Base-by-base conservation (phyloP, 2,113 vertebrate genomes). In the Ciconia boyciana region DNA sequence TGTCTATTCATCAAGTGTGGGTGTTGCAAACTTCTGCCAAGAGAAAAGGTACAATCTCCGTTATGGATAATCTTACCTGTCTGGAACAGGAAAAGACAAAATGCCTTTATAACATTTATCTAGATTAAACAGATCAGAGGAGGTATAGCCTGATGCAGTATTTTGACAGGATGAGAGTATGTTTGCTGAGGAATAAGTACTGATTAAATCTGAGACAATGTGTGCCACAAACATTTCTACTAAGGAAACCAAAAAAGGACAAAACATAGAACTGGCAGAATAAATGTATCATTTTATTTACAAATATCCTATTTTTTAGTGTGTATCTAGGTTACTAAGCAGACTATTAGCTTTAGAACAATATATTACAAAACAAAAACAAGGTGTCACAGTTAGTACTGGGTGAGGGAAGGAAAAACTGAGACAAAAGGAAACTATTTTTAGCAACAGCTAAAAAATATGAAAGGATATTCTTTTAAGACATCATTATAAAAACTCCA, bases 211-310 rank as follows among this genome's bases (percentile, higher is more conserved):
- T 84, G 69, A 87, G 43, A 87, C 85, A 81, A 81, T 43, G 62
- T 58, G 81, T 55, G 65, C 70, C 39, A 62, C 77, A 68, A 82
- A 60, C 41, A 7, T 14, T 87, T 93, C 83, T 75, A 29, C 72
- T 51, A 60, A 75, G 75, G 71, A 92, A 95, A 94, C 96, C 95
- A 95, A 96, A 95, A 97, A 96, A 96, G 95, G 90, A 69, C 60
- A 92, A 87, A 87, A 76, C n/a, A 31, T 3, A 54, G 83, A 89
- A 72, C 68, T 39, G 25, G 29, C 43, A 93, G 54, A 78, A 80
- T 58, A 80, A 79, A 87, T 26, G 13, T 32, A n/a, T 19, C 12
- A 31, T 81, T 92, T 95, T 92, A 89, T 95, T 96, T 91, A 96
- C 88, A 95, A 96, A 94, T 89, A 96, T 2, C 44, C 13, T 83